phyloP scores from a whole-genome alignment of 2,888 invertebrate species.

The Leptopilina myrica region DNA sequence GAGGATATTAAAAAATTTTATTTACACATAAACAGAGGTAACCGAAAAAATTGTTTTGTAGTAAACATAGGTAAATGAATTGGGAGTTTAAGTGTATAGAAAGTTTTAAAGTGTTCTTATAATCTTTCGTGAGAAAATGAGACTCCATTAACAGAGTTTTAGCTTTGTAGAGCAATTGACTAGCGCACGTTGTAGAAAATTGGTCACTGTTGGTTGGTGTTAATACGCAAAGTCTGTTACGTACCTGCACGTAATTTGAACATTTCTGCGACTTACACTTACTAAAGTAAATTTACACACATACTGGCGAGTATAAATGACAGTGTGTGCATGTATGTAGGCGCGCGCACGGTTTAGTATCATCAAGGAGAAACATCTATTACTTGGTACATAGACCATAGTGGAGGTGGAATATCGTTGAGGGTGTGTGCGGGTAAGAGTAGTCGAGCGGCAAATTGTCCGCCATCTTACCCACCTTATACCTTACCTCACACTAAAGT shows the following conservation, averaged over 20 bases:
- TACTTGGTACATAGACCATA: conserved; percentile 70
- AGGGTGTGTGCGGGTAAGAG: conserved; percentile 72
- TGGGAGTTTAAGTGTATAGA: no score
- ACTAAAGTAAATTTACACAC: conserved; percentile 13
- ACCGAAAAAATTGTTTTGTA: no score
- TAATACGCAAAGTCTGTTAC: conserved; percentile 37
- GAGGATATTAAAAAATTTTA: no score
- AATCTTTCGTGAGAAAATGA: not conserved
- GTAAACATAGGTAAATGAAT: no score
- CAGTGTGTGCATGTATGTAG: conserved; percentile 44
- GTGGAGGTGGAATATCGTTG: conserved; percentile 60
- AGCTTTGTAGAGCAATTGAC: conserved; percentile 17
- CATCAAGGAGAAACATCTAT: conserved; percentile 75
- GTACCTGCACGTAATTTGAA: conserved; percentile 39
- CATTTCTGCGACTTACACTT: conserved; percentile 36
- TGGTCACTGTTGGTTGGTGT: conserved; percentile 35
- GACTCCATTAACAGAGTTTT: not conserved
- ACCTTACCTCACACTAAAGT: conserved; percentile 69
- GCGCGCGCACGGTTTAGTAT: conserved; percentile 51
- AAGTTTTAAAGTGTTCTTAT: not conserved
- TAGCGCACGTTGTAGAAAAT: conserved; percentile 28
- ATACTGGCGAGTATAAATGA: not conserved
- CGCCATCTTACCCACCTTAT: conserved; percentile 77
- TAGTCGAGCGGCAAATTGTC: conserved; percentile 77
- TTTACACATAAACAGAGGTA: no score